A percentile compares a stretch with the other conserved stretches of the same genome.
phyloP scores from a whole-genome alignment of 1,140 invertebrate genomes.

The Drosophila teissieri region DNA sequence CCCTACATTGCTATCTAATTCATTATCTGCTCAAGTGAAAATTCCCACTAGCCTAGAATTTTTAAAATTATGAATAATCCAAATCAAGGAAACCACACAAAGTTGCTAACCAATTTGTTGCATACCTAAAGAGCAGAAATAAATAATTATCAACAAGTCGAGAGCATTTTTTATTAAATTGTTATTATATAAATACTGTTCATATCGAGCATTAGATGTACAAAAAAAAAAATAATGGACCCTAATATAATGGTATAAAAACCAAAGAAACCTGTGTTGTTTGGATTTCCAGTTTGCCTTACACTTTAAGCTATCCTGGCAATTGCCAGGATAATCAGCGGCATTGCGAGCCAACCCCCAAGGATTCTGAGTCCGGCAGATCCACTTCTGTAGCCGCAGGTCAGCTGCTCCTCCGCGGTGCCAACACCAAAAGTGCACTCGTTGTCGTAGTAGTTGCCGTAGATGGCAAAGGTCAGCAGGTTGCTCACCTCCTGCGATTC shows the following conservation, averaged over 20 bases:
- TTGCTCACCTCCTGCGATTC: conserved; percentile 27
- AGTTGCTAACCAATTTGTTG: no score
- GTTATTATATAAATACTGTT: conserved; percentile 3
- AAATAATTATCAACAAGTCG: neutral
- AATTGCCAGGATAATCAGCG: neutral
- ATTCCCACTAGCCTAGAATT: neutral
- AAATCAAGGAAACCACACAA: neutral
- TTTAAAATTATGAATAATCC: neutral
- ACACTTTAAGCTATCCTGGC: neutral
- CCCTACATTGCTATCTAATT: neutral
- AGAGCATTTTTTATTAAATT: neutral
- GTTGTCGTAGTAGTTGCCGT: conserved; percentile 75
- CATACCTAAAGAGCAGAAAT: neutral
- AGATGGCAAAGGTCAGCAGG: conserved; percentile 69
- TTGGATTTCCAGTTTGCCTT: neutral
- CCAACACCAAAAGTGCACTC: conserved; percentile 45
- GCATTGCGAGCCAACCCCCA: conserved; percentile 1
- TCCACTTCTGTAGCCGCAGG: conserved; percentile 34
- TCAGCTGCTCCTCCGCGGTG: conserved; percentile 22
- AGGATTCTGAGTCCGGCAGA: neutral
- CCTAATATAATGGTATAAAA: neutral
- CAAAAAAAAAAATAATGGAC: conserved; percentile 15
- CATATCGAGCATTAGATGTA: neutral
- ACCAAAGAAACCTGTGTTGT: neutral
- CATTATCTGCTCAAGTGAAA: neutral